Percentiles rank a stretch among this genome's conserved stretches.
Conservation (phyloP, 2,888 invertebrate genomes). For the Rhagium mordax region DNA sequence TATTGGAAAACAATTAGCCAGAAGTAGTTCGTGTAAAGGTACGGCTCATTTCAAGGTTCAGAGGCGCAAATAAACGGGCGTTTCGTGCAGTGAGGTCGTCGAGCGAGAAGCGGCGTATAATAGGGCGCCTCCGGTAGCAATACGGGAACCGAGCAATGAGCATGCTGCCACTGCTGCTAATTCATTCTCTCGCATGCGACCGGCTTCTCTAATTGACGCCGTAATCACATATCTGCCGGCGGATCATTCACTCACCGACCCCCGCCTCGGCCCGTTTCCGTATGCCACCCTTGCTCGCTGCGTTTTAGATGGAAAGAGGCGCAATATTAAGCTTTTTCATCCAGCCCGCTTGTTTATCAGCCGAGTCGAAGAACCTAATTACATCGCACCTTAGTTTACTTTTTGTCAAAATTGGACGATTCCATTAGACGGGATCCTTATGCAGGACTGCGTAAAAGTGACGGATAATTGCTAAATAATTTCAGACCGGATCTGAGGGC, state of each 20-base stretch:
- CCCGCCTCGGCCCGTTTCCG: constrained; percentile 49
- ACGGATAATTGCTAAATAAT: too few species aligned
- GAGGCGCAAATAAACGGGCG: constrained; percentile 23
- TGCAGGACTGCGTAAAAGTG: too few species aligned
- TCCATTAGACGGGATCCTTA: too few species aligned
- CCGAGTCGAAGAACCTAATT: neutral
- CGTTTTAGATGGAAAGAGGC: constrained; percentile 3
- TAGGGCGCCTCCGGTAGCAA: constrained; percentile 54
- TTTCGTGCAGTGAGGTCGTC: constrained; percentile 45
- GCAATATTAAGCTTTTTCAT: neutral
- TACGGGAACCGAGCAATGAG: constrained; percentile 52
- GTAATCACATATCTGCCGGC: constrained; percentile 63
- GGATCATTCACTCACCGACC: constrained; percentile 58
- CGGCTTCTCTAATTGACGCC: constrained; percentile 63
- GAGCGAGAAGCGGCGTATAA: constrained; percentile 39
- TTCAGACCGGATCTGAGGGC: too few species aligned
- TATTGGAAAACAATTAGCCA: constrained; percentile 37
- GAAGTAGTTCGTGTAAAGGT: constrained; percentile 18
- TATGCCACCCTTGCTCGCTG: constrained; percentile 11
- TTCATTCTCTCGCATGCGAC: constrained; percentile 56
- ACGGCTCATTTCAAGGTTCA: constrained; percentile 27
- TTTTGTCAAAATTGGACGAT: too few species aligned
- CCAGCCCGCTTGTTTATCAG: neutral
- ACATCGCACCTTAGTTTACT: neutral
- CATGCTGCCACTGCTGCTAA: constrained; percentile 52